Base-by-base conservation (phyloP, 1,140 invertebrate genomes). In the Aphelenchoides fujianensis region DNA sequence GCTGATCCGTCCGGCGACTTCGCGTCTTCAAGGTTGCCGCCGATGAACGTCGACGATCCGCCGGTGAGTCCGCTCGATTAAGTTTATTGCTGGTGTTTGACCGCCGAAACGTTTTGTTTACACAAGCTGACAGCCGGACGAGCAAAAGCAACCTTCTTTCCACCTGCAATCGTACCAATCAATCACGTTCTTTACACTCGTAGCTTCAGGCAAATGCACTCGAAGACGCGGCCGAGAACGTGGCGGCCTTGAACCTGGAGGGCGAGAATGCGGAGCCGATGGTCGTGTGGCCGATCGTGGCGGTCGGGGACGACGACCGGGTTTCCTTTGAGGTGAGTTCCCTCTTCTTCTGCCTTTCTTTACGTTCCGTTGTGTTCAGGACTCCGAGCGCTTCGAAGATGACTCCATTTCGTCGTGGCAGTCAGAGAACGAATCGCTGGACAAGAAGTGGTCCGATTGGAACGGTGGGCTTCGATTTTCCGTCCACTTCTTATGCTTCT, bases 351-450 rank as follows among this genome's bases (percentile, higher is more conserved):
- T 12, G 0, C 30, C 30, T 68, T 70, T 67, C 1, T 61, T n/a
- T n/a, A 61, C 28, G 19, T 34, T 30, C 19, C 57, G n/a, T 66
- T 7, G 27, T 9, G 32, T 23, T 16, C 23, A 75, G 74, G 74
- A 75, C 36, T 75, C 74, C 9, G 74, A 75, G 48, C 71, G 74
- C 2, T 75, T 75, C 48, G 72, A 75, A 30, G 74, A 75, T 27
- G 74, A 75, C 48, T 76, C 76, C 53, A 31, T 67, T 30, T 79
- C 59, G 66, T 77, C 69, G 28, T 62, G 59, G 71, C 75, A n/a
- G 36, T 70, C 59, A 9, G 74, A 75, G 48, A 72, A 48, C 9
- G 76, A 73, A 3, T 78, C 74, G n/a, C 27, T 75, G 12, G 68
- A 74, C 59, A 73, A 71, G 19, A 79, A 75, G 35, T 72, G 77